These are phyloP conservation scores for Morpho helenor DNA, from an alignment of 2,888 invertebrate species.

Conservation along the genomic window DNA sequence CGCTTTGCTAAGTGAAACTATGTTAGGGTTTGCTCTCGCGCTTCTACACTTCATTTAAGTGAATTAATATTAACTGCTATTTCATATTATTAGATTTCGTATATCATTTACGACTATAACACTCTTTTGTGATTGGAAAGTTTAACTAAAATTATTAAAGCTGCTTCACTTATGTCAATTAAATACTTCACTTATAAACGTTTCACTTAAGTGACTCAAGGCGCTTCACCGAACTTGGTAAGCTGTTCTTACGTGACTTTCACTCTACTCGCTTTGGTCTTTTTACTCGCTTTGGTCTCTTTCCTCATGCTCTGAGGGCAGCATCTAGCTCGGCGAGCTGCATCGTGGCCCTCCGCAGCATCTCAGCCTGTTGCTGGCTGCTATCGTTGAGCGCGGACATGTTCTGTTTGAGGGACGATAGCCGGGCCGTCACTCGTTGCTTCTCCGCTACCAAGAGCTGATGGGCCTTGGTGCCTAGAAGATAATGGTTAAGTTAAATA, in stretches of 20 bases:
- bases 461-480: constrained; percentile 47
- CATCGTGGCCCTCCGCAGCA: constrained; percentile 44
- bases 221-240: too few relatives aligned
- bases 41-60: too few relatives aligned
- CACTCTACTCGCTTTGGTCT: too few relatives aligned
- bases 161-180: background rate
- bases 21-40: too few relatives aligned
- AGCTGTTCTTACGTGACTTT: too few relatives aligned
- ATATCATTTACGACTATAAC: too few relatives aligned
- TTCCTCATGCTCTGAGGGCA: constrained; percentile 33
- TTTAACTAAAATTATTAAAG: background rate
- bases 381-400: constrained; percentile 41
- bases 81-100: too few relatives aligned
- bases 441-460: constrained; percentile 50
- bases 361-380: constrained; percentile 43
- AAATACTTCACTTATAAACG: background rate
- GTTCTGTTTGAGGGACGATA: constrained; percentile 41
- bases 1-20: too few relatives aligned
- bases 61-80: too few relatives aligned
- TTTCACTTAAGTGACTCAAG: too few relatives aligned
- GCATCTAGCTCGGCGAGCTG: constrained; percentile 51
- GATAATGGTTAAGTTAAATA: background rate
- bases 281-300: too few relatives aligned
- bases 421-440: constrained; percentile 36
- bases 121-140: too few relatives aligned